Evolutionary conservation across 2,113 vertebrate species (phyloP).

Genomic region (Neofelis nebulosa): DNA sequence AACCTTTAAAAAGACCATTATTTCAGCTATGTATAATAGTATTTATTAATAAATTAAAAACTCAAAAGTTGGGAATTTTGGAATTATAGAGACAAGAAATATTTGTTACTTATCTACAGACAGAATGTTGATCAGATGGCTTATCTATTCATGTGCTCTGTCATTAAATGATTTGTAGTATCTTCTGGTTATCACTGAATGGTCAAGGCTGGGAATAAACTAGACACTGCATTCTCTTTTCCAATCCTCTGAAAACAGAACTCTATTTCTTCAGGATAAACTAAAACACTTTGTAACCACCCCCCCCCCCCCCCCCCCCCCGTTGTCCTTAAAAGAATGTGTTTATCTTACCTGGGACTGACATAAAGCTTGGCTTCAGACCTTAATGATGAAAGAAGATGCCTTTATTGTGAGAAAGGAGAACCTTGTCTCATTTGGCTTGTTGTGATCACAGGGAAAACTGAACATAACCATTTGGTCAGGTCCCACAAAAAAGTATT

Average conservation of each 20-base stretch:
- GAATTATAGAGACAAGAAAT: conserved; percentile 14
- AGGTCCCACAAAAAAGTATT: not conserved
- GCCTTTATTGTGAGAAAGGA: not conserved
- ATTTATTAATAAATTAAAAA: conserved; percentile 50
- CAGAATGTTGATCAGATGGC: not conserved
- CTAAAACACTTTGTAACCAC: not conserved
- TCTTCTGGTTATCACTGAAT: not conserved
- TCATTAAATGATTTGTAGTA: not conserved
- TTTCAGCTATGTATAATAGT: not conserved
- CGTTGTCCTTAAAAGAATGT: not conserved
- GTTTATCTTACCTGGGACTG: not conserved
- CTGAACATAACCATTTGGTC: not conserved
- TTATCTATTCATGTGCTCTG: not conserved
- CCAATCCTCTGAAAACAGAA: not conserved
- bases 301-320: not conserved
- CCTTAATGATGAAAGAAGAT: not conserved
- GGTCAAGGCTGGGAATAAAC: not conserved
- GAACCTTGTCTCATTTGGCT: not conserved
- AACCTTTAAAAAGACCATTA: conserved; percentile 1
- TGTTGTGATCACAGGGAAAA: not conserved
- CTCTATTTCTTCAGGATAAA: conserved; percentile 14
- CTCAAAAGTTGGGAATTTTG: conserved; percentile 31
- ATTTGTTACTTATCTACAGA: not conserved
- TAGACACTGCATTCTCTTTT: not conserved
- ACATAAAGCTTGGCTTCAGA: conserved; percentile 9